These are phyloP conservation scores for Coelinius sp. DNA, from an alignment of 2,888 invertebrate genomes.

Conservation along the genomic window DNA sequence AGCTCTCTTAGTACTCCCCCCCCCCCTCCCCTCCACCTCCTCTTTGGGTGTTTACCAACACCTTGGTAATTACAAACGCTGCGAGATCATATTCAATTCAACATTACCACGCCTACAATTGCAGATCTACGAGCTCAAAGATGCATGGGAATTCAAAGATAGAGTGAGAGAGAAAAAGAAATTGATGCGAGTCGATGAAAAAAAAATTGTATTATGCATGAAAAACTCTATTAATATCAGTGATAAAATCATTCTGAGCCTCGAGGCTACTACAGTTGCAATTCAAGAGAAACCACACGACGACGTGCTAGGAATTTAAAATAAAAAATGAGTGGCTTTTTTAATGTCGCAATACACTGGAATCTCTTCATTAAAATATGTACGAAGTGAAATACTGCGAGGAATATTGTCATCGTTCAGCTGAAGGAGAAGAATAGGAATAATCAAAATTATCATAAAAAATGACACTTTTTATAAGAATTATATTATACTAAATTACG, in stretches of 20 bases:
- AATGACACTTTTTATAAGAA: not conserved
- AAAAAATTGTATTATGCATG: not conserved
- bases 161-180: not conserved
- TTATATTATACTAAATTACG: constrained; percentile 1
- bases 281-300: not conserved
- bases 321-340: not conserved
- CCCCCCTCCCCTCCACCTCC: too few species aligned
- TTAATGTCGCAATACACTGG: not conserved
- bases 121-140: constrained; percentile 63
- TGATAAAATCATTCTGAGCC: constrained; percentile 1
- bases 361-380: not conserved
- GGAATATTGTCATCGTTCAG: not conserved
- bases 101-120: constrained; percentile 51
- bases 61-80: constrained; percentile 62
- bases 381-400: not conserved
- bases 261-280: not conserved
- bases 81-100: constrained; percentile 40
- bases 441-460: too few species aligned
- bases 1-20: not conserved
- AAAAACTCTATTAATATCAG: constrained; percentile 8
- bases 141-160: constrained; percentile 47
- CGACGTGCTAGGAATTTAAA: not conserved
- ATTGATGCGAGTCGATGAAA: constrained; percentile 30
- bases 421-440: not conserved
- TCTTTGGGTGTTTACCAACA: constrained; percentile 60